Percentiles rank a stretch among this genome's conserved stretches.
Evolutionary conservation across 2,113 vertebrate genomes (phyloP).

Genomic region (Osmerus eperlanus): DNA sequence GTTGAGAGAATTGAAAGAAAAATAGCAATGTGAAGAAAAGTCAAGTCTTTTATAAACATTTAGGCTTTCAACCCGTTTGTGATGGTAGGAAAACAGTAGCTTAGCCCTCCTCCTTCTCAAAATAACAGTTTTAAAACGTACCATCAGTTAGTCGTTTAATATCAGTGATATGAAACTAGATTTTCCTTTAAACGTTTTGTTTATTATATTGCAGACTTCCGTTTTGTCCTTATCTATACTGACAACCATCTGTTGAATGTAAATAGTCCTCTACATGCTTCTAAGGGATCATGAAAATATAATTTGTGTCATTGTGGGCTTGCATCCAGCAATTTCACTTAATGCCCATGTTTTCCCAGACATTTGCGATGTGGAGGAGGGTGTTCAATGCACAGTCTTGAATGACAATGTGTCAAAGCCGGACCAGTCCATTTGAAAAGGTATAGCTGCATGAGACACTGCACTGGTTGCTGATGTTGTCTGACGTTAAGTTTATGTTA

Average conservation of each 20-base stretch:
- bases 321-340: background rate
- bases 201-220: too few species aligned
- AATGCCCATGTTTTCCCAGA: too few species aligned
- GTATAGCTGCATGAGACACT: constrained; percentile 6
- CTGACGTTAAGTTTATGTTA: background rate
- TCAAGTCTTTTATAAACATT: too few species aligned
- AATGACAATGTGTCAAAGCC: constrained; percentile 71
- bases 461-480: background rate
- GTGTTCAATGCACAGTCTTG: constrained; percentile 46
- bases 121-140: too few species aligned
- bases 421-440: constrained; percentile 74
- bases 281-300: background rate
- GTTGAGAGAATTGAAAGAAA: background rate
- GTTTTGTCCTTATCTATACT: background rate
- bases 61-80: too few species aligned
- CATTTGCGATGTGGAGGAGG: background rate
- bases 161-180: too few species aligned
- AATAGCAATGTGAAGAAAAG: too few species aligned
- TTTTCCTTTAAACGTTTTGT: too few species aligned
- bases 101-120: too few species aligned
- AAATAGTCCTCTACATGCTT: constrained; percentile 2
- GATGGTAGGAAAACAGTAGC: too few species aligned
- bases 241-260: constrained; percentile 73
- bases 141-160: too few species aligned
- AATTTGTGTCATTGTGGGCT: background rate